A percentile compares a stretch with the other conserved stretches of the same genome.
phyloP scores from a whole-genome alignment of 37 sponge, comb jelly and placozoan species.

The Ianthella basta region DNA sequence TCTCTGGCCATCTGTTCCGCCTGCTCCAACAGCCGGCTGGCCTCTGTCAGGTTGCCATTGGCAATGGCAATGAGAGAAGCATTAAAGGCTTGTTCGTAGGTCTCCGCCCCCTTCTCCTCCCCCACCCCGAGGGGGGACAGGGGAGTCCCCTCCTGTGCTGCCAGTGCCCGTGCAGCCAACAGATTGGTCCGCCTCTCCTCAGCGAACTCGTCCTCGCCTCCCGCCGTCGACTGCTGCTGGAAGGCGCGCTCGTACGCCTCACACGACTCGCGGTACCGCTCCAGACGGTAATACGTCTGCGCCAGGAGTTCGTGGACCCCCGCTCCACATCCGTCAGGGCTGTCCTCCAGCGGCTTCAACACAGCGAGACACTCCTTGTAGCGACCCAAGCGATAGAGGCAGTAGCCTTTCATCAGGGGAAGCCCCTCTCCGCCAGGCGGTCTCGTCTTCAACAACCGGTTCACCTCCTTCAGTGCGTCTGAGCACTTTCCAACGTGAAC shows the following conservation, averaged over 20 bases:
- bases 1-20: constrained; percentile 40
- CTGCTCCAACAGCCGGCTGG: constrained; percentile 40
- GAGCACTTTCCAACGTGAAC: constrained; percentile 75
- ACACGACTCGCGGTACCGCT: constrained; percentile 56
- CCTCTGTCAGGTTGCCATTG: constrained; percentile 35
- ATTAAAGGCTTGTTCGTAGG: constrained; percentile 90
- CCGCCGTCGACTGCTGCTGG: constrained; percentile 4
- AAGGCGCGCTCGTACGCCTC: constrained; percentile 48
- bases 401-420: constrained; percentile 82
- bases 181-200: constrained; percentile 75
- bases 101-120: constrained; percentile 26
- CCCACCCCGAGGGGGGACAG: not conserved
- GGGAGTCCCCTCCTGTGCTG: not conserved
- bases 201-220: constrained; percentile 40
- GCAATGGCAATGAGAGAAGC: constrained; percentile 49
- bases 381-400: constrained; percentile 81
- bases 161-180: constrained; percentile 60
- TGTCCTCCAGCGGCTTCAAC: constrained; percentile 42
- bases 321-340: not conserved
- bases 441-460: constrained; percentile 34
- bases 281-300: constrained; percentile 82
- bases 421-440: not conserved
- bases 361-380: constrained; percentile 60
- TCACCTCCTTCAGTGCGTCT: constrained; percentile 63
- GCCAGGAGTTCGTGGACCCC: constrained; percentile 75